Percentiles rank a stretch among this genome's conserved stretches.
Conservation (phyloP, 2,888 invertebrate species). For the Drosophila meridionalis region DNA sequence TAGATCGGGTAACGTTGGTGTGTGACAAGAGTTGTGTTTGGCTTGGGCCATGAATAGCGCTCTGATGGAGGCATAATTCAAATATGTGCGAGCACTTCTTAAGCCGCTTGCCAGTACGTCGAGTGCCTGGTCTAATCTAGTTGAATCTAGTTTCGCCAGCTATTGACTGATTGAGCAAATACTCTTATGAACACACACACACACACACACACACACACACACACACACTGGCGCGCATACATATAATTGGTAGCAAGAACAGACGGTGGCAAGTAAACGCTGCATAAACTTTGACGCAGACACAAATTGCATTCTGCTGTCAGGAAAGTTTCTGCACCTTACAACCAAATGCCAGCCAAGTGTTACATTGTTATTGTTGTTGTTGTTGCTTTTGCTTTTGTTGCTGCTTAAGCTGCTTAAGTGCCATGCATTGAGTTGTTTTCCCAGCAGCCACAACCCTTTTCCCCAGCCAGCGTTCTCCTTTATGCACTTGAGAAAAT, state of each 20-base stretch:
- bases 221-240: neutral
- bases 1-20: slow-evolving; percentile 23
- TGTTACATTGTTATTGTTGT: slow-evolving; percentile 25
- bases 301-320: slow-evolving; percentile 74
- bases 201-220: neutral
- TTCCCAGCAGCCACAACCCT: slow-evolving; percentile 47
- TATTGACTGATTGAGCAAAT: slow-evolving; percentile 58
- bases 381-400: slow-evolving; percentile 22
- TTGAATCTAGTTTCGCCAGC: neutral
- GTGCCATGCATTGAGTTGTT: slow-evolving; percentile 79
- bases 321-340: slow-evolving; percentile 72
- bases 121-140: neutral
- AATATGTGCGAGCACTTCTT: slow-evolving; percentile 14
- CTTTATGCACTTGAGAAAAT: slow-evolving; percentile 59
- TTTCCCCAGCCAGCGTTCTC: neutral
- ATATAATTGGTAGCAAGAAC: slow-evolving; percentile 30
- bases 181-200: neutral
- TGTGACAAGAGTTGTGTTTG: slow-evolving; percentile 3
- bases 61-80: slow-evolving; percentile 9
- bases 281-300: slow-evolving; percentile 54
- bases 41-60: slow-evolving; percentile 12
- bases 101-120: slow-evolving; percentile 19
- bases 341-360: slow-evolving; percentile 58
- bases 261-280: slow-evolving; percentile 44
- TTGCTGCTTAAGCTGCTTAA: slow-evolving; percentile 68